These are phyloP conservation scores for Prionailurus viverrinus DNA, from an alignment of 2,113 vertebrate species.

Conservation along the genomic window DNA sequence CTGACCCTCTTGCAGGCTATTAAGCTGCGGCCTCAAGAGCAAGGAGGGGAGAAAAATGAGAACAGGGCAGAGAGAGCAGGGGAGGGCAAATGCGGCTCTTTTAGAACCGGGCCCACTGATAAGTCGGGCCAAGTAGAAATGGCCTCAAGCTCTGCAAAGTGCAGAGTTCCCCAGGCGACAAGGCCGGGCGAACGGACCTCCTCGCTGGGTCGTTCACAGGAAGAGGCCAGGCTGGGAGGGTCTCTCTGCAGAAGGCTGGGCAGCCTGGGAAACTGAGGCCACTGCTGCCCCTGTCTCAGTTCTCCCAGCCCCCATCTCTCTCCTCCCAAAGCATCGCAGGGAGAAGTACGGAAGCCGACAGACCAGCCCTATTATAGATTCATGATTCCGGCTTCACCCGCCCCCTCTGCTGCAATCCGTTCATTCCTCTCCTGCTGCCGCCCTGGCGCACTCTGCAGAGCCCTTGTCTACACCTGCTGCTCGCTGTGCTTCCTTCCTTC, in stretches of 20 bases:
- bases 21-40: conserved; percentile 62
- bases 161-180: neutral
- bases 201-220: neutral
- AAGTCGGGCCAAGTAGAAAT: conserved; percentile 53
- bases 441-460: neutral
- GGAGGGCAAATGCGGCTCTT: conserved; percentile 59
- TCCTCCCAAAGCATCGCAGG: neutral
- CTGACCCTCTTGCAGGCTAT: conserved; percentile 63
- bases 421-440: neutral
- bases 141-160: neutral
- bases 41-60: conserved; percentile 61
- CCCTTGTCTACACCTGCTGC: neutral
- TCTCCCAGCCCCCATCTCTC: neutral
- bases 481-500: neutral
- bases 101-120: neutral
- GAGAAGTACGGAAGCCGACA: fast-evolving
- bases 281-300: neutral
- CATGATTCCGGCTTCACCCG: neutral
- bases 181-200: neutral
- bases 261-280: neutral
- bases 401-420: neutral
- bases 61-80: neutral
- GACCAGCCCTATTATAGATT: neutral
- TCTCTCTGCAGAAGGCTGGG: neutral
- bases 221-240: neutral